These are phyloP conservation scores for Melipona beecheii DNA, from an alignment of 2,888 invertebrate genomes.

Conservation along the genomic window DNA sequence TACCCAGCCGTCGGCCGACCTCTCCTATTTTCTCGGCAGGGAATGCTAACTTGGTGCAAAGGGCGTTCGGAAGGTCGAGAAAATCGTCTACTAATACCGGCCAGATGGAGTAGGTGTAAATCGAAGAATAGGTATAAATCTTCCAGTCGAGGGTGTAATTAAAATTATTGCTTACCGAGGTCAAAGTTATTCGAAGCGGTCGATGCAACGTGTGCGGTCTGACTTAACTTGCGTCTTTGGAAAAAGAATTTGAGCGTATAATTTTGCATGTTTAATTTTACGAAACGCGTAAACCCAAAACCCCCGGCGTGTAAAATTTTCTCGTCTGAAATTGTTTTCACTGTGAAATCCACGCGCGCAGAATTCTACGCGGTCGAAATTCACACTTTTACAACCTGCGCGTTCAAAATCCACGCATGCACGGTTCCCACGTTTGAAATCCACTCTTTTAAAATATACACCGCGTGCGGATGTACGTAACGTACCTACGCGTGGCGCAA, in stretches of 20 bases:
- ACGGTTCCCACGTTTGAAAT: too few species aligned
- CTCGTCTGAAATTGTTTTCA: too few species aligned
- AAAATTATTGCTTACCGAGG: neutral
- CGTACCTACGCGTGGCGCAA: neutral
- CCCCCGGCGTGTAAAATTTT: neutral
- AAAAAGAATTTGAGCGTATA: too few species aligned
- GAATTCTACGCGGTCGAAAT: neutral
- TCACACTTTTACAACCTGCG: too few species aligned
- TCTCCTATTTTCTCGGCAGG: constrained; percentile 70
- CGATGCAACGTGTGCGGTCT: too few species aligned
- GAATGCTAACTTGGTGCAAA: constrained; percentile 62
- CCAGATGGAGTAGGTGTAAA: neutral
- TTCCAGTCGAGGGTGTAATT: accelerated
- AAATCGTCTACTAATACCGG: constrained; percentile 16
- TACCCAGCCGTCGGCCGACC: constrained; percentile 76
- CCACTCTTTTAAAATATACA: too few species aligned
- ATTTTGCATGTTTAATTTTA: too few species aligned
- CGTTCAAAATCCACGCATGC: too few species aligned
- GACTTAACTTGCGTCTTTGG: too few species aligned
- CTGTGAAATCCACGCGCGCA: neutral
- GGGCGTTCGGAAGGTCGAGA: constrained; percentile 28
- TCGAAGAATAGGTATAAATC: neutral
- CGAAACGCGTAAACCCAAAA: too few species aligned
- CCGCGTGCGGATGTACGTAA: neutral
- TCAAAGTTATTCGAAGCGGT: too few species aligned